Conservation (phyloP, 1,140 invertebrate genomes). For the Aphaenogaster rudis region DNA sequence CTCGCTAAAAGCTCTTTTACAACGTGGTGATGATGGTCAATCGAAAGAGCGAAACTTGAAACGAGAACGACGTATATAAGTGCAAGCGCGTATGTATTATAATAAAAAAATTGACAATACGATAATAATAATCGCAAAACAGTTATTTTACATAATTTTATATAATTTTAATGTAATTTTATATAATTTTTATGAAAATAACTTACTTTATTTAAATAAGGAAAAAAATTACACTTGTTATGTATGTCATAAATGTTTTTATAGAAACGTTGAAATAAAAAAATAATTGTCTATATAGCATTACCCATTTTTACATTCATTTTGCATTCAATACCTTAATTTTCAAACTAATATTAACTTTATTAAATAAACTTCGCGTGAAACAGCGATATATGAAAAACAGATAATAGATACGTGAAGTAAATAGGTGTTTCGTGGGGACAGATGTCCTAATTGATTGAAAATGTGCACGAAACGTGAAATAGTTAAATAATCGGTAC, state of each 20-base stretch:
- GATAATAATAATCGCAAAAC: background rate
- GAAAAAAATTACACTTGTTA: too few species aligned
- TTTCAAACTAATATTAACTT: constrained; percentile 12
- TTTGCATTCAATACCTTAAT: background rate
- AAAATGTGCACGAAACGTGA: background rate
- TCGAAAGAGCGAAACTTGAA: constrained; percentile 9
- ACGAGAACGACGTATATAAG: constrained; percentile 1
- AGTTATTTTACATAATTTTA: background rate
- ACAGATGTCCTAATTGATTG: background rate
- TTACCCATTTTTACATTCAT: background rate
- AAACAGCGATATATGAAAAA: background rate
- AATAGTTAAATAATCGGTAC: background rate
- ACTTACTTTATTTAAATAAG: background rate
- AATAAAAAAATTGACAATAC: background rate
- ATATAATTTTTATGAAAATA: background rate
- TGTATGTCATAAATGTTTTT: background rate
- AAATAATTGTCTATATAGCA: constrained; percentile 8
- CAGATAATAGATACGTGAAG: background rate
- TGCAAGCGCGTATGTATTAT: background rate
- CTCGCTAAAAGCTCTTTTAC: background rate
- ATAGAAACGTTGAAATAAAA: background rate
- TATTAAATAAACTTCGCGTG: background rate
- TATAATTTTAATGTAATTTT: background rate
- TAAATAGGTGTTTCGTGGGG: background rate
- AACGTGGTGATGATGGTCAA: background rate